These are phyloP conservation scores for Junonia oenone DNA, from an alignment of 2,888 invertebrate species.

Conservation along the genomic window DNA sequence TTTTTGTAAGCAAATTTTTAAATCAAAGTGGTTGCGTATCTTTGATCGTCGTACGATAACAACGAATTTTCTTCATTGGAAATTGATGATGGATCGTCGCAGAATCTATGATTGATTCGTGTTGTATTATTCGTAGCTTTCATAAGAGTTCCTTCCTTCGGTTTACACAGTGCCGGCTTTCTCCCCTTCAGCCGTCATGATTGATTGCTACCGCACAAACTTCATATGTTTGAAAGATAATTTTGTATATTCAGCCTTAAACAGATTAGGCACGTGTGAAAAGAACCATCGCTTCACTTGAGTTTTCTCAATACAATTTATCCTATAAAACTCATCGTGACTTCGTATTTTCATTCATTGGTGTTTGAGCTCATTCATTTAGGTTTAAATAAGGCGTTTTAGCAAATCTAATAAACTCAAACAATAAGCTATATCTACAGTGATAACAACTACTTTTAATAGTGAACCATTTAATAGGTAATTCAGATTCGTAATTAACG, in stretches of 20 bases:
- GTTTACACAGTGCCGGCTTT: slow-evolving; percentile 66
- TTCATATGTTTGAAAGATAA: slow-evolving; percentile 77
- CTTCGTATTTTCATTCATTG: slow-evolving; percentile 52
- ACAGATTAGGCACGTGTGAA: slow-evolving; percentile 68
- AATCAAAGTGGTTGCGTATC: slow-evolving; percentile 22
- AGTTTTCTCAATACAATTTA: slow-evolving; percentile 45
- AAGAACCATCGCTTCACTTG: slow-evolving; percentile 61
- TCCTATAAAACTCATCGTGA: slow-evolving; percentile 52
- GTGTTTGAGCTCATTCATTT: slow-evolving; percentile 26
- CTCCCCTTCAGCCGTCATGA: slow-evolving; percentile 65
- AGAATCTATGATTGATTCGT: slow-evolving; percentile 78
- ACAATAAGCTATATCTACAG: background rate
- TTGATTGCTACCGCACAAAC: slow-evolving; percentile 71
- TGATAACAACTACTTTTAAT: background rate
- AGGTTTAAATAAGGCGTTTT: background rate
- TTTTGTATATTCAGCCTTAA: slow-evolving; percentile 76
- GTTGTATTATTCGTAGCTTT: slow-evolving; percentile 74
- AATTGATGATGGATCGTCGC: slow-evolving; percentile 74
- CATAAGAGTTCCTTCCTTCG: slow-evolving; percentile 66
- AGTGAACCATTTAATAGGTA: background rate
- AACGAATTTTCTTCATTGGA: slow-evolving; percentile 57
- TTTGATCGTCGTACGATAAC: slow-evolving; percentile 23
- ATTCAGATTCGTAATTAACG: background rate
- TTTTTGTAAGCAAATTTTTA: background rate
- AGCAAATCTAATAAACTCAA: background rate